Evolutionary conservation across 2,113 vertebrate genomes (phyloP), one percentile per base, ranked within the genome.

Genomic region (Calyptommatus sinebrachiatus): DNA sequence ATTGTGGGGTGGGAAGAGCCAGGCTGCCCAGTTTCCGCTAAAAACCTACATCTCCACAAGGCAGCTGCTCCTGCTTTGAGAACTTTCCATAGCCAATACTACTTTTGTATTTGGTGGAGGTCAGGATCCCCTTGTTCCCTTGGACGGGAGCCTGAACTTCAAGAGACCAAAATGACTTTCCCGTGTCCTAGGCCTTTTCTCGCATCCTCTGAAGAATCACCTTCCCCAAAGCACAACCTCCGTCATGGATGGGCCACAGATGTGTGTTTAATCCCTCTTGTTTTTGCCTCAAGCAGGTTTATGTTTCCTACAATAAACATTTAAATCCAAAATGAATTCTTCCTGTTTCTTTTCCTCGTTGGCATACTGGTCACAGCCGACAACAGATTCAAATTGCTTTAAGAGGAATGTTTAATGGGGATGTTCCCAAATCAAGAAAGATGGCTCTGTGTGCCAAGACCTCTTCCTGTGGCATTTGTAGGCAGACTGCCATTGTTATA

Each of bases 221-320:
- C 57, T 28, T 24, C 20, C 22, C 70, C 29, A 8, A 57, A 73
- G 50, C 35, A 31, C 57, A 68, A n/a, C 35, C 53, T 22, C 16
- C 10, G 16, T 50, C 1, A 16, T 50, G 73, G 67, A 71, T 41
- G 28, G 28, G 62, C 62, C 61, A 72, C 60, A 48, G 48, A 79
- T 79, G 60, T 79, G 35, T 62, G 62, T 53, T 3, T 57, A 57
- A 57, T 57, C 67, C 63, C 73, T 61, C 68, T 69, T 84, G 67
- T 48, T 79, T 57, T 79, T 79, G 29, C 70, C 66, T 75, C 66
- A 62, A 53, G 77, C 77, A 78, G 77, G 77, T 70, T 75, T 79
- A 12, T 62, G 41, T 74, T 70, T 31, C 76, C 82, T 83, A 78
- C 89, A 94, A 92, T 93, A 94, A 94, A 94, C 85, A 74, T 89